Base-by-base conservation (phyloP, 1,140 invertebrate species). In the Cardiocondyla obscurior region DNA sequence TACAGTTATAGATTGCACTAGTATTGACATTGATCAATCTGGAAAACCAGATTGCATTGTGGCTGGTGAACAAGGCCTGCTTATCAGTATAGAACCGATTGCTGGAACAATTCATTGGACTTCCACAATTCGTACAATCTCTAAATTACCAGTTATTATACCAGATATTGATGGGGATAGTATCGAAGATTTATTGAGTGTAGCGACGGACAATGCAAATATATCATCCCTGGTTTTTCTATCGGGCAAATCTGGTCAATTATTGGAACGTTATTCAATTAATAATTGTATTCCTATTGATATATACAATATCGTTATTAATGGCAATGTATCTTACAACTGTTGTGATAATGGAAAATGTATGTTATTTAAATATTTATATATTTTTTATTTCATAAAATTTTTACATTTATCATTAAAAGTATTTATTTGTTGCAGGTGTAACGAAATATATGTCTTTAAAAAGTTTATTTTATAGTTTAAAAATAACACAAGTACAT, bases 1-100 rank as follows among this genome's bases (percentile, higher is more conserved):
- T 1, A 94, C 94, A 16, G 94, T 96, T 81, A 95, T 97, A 19
- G 96, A 97, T 89, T 97, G 97, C 87, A 93, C 95, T 30, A 90
- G 96, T 4, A 92, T 97, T 49, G 96, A 97, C 93, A 95, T 96
- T 0, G 96, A 97, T 90, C 93, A 90, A 49, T 96, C 97, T 90
- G 95, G 95, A n/a, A 95, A 95, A 65, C 94, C 95, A 30, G 96
- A 97, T 86, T 97, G 97, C 84, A 94, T 97, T 70, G 95, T 97
- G 5, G 94, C 96, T 30, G 96, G 97, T 33, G 94, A 96, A 62
- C 95, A 96, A 85, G 96, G 96, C 42, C 92, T 96, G 39, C 90
- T 97, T 55, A 95, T 95, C 42, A 96, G 95, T 25, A 94, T 97
- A 25, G 95, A 97, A 92, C 95, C 96, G 8, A 93, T 96, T 28